Conservation (phyloP, 1,140 invertebrate genomes). For the Bombus balteatus region DNA sequence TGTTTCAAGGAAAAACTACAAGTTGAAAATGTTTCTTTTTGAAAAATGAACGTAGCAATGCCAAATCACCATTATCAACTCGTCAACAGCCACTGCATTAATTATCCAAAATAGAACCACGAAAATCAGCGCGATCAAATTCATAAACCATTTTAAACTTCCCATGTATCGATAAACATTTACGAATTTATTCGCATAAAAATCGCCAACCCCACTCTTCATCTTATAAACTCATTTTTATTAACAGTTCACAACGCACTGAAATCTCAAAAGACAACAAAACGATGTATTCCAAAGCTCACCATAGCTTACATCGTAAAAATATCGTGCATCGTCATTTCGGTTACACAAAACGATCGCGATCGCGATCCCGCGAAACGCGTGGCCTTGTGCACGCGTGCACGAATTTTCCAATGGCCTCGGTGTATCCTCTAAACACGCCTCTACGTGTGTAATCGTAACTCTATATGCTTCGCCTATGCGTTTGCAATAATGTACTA, state of each 20-base stretch:
- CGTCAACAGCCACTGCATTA: neutral
- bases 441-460: constrained; percentile 57
- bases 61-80: neutral
- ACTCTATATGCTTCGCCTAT: constrained; percentile 58
- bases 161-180: no score
- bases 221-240: neutral
- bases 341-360: neutral
- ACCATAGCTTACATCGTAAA: neutral
- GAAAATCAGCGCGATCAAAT: neutral
- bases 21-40: no score
- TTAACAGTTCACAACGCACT: neutral
- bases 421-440: constrained; percentile 34
- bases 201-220: neutral
- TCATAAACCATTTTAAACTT: neutral
- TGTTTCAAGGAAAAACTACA: no score
- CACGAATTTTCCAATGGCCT: constrained; percentile 3
- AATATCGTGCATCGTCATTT: neutral
- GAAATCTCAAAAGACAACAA: neutral
- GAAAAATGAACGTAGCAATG: no score
- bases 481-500: constrained; percentile 69
- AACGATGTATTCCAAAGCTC: neutral
- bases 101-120: no score
- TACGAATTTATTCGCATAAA: neutral
- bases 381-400: neutral
- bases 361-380: neutral